Evolutionary conservation across 2,888 invertebrate species (phyloP), one percentile per base, ranked within the genome.

Genomic region (Limnephilus auricula): DNA sequence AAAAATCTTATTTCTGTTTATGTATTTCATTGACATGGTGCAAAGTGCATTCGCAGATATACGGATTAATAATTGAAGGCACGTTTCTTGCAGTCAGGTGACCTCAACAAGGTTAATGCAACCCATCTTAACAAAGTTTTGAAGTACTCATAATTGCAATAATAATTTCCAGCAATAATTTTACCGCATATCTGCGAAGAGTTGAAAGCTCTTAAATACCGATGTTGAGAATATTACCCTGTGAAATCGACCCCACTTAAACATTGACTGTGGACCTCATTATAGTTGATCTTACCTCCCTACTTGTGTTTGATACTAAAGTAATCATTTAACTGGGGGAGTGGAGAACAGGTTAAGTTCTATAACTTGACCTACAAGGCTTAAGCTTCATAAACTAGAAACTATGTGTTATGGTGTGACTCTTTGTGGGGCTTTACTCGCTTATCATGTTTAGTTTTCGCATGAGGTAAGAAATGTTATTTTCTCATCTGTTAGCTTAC

Each of bases 21-120:
- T 65, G 30, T 50, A 86, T 45, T 86, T 86, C 65, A 86, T 86
- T 86, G 65, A 45, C 89, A n/a, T 79, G 40, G 79, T 80, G 40
- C 80, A 89, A 89, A 37, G 89, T 89, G 89, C 45, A 89, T 80
- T 50, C 15, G 45, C 89, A 80, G 80, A 89, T 89, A 89, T 25
- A 18, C 79, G 31, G 80, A 15, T 37, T 32, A 32, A 34, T 30
- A 78, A 79, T 78, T 88, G 87, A 88, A 78, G n/a, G 79, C 79
- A 88, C 88, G 79, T 79, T 40, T 37, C 25, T 34, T 37, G 45
- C 13, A 31, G 45, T 85, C 85, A 45, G 37, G 85, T 85, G 85
- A 85, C n/a, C 34, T 18, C 87, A 78, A 1, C 87, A 78, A 32
- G 87, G 50, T 87, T 31, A 87, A 45, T 85, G 85, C 40, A n/a